A percentile compares a stretch with the other conserved stretches of the same genome.
Evolutionary conservation across 2,888 invertebrate genomes (phyloP).

Genomic region (Tribolium freemani): DNA sequence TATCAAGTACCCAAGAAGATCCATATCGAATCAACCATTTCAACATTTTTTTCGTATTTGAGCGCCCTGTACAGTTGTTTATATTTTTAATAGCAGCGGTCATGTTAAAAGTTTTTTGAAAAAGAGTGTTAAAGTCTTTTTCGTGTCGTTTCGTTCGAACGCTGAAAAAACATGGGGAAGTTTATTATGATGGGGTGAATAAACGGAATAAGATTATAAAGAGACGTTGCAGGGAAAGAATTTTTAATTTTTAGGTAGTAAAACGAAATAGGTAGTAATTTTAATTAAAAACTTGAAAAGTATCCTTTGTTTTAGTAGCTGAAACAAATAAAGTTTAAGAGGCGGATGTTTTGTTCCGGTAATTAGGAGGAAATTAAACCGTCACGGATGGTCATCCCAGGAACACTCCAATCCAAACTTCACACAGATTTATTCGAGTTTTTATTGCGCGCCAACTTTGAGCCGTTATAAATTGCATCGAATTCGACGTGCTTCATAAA

Average conservation of each 20-base stretch:
- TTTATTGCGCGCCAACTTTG: slow-evolving; percentile 54
- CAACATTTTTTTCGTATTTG: too few species aligned
- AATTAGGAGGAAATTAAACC: slow-evolving; percentile 67
- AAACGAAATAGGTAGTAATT: slow-evolving; percentile 68
- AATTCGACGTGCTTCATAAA: slow-evolving; percentile 62
- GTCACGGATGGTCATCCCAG: slow-evolving; percentile 61
- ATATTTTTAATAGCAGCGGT: too few species aligned
- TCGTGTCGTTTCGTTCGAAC: slow-evolving; percentile 53
- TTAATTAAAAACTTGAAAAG: slow-evolving; percentile 68
- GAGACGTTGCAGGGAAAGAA: slow-evolving; percentile 55
- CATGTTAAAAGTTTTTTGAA: too few species aligned
- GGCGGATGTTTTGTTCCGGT: slow-evolving; percentile 65
- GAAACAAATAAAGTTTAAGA: slow-evolving; percentile 66
- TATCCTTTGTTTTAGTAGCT: slow-evolving; percentile 67
- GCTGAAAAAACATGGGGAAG: slow-evolving; percentile 59
- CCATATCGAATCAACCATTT: too few species aligned
- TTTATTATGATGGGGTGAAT: slow-evolving; percentile 60
- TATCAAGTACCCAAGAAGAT: too few species aligned
- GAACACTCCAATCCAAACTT: slow-evolving; percentile 61
- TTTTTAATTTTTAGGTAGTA: slow-evolving; percentile 67
- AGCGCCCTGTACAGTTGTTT: too few species aligned
- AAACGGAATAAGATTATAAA: slow-evolving; percentile 59
- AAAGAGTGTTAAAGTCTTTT: slow-evolving; percentile 9
- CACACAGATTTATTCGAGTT: slow-evolving; percentile 59
- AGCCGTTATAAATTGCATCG: slow-evolving; percentile 60